Evolutionary conservation across 2,888 invertebrate genomes (phyloP).

Genomic region (Sipunculus nudus): DNA sequence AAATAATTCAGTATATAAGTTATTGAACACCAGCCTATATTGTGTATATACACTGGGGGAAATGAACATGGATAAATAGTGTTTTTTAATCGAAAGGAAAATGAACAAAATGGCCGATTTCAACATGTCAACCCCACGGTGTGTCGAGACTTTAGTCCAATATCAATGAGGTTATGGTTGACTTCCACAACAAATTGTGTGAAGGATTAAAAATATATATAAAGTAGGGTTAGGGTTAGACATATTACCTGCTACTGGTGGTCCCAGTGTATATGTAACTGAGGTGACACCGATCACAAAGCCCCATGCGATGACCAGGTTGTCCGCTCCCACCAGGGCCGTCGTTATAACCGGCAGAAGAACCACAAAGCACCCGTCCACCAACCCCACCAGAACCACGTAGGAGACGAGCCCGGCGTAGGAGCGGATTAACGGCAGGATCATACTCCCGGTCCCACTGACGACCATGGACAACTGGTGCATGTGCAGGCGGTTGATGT

Average conservation of each 20-base stretch:
- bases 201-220: not conserved
- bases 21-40: no score
- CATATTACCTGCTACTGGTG: conserved; percentile 55
- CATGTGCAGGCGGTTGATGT: conserved; percentile 50
- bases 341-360: conserved; percentile 50
- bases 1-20: no score
- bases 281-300: conserved; percentile 49
- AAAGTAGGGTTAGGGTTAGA: not conserved
- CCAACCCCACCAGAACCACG: conserved; percentile 44
- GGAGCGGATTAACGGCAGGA: conserved; percentile 49
- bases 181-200: no score
- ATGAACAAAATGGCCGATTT: no score
- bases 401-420: conserved; percentile 26
- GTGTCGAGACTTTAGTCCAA: no score
- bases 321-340: conserved; percentile 46
- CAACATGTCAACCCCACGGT: no score
- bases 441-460: conserved; percentile 49
- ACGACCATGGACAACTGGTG: conserved; percentile 55
- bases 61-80: no score
- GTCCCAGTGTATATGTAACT: conserved; percentile 52
- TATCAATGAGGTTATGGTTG: no score
- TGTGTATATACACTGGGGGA: no score
- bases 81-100: no score
- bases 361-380: conserved; percentile 56
- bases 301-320: conserved; percentile 52